Percentiles rank a stretch among this genome's conserved stretches.
Evolutionary conservation across 1,140 invertebrate genomes (phyloP).

Genomic region (Manduca sexta): DNA sequence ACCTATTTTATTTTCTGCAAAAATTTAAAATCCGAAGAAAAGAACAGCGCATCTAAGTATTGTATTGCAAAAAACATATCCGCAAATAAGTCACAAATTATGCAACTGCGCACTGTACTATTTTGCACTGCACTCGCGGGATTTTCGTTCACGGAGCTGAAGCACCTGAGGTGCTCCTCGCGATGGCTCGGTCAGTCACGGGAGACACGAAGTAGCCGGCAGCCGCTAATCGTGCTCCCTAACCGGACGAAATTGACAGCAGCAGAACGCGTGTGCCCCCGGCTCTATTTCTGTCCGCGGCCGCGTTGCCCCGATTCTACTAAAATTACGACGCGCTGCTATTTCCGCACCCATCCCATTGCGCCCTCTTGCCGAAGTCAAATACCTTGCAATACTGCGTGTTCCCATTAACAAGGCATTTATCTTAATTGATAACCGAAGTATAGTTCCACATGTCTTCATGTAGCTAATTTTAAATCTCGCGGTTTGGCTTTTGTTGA

Average conservation of each 20-base stretch:
- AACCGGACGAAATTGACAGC: conserved; percentile 68
- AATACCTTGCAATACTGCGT: conserved; percentile 39
- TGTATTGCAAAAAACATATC: conserved; percentile 11
- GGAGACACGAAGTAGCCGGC: conserved; percentile 10
- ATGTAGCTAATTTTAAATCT: too few species aligned
- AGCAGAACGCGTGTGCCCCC: conserved; percentile 58
- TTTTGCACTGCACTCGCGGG: conserved; percentile 27
- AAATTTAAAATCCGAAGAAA: too few species aligned
- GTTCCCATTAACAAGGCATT: too few species aligned
- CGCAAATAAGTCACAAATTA: conserved; percentile 21
- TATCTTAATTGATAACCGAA: not conserved
- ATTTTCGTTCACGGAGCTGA: not conserved
- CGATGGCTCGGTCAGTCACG: too few species aligned
- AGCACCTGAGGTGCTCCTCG: too few species aligned
- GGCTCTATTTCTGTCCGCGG: conserved; percentile 65
- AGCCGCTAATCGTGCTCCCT: conserved; percentile 59
- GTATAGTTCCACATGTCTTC: not conserved
- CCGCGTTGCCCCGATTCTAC: conserved; percentile 70
- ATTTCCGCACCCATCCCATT: conserved; percentile 64
- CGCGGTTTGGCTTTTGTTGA: too few species aligned
- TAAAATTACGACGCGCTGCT: conserved; percentile 68
- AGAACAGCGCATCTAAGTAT: too few species aligned
- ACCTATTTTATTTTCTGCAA: too few species aligned
- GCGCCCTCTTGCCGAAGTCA: conserved; percentile 38
- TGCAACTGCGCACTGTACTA: conserved; percentile 28